phyloP scores from a whole-genome alignment of 1,140 invertebrate species.

The Notospermus geniculatus region DNA sequence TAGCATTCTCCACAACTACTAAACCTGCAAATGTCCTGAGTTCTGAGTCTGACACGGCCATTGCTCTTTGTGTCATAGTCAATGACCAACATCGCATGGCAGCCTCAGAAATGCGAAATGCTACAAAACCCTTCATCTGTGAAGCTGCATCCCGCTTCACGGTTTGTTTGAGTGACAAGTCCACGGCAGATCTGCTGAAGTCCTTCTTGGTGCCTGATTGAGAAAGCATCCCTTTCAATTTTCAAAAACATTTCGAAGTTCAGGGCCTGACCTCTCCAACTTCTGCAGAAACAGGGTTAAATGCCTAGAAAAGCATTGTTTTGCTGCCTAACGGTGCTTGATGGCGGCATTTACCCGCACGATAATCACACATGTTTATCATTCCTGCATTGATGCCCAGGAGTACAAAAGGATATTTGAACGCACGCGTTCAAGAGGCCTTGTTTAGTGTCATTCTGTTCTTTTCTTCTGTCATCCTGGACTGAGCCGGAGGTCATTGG shows the following conservation, averaged over 20 bases:
- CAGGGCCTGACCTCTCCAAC: background rate
- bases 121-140: background rate
- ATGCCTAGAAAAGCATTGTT: too few relatives aligned
- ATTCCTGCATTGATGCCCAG: too few relatives aligned
- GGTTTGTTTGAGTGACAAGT: background rate
- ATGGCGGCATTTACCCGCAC: too few relatives aligned
- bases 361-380: too few relatives aligned
- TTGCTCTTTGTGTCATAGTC: background rate
- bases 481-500: too few relatives aligned
- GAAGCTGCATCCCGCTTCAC: conserved; percentile 3
- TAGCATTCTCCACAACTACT: background rate
- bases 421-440: too few relatives aligned
- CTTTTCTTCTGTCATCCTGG: too few relatives aligned
- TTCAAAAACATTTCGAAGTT: background rate
- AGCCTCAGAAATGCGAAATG: background rate
- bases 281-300: conserved; percentile 10
- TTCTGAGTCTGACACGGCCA: conserved; percentile 8
- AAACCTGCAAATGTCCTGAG: background rate
- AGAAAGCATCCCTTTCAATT: background rate
- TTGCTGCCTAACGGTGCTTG: too few relatives aligned
- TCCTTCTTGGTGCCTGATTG: conserved; percentile 7
- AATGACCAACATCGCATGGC: background rate
- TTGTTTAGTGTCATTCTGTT: too few relatives aligned
- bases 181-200: background rate
- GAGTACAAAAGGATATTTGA: too few relatives aligned